These are phyloP conservation scores for Protonemura montana DNA, from an alignment of 2,888 invertebrate species.

Conservation along the genomic window DNA sequence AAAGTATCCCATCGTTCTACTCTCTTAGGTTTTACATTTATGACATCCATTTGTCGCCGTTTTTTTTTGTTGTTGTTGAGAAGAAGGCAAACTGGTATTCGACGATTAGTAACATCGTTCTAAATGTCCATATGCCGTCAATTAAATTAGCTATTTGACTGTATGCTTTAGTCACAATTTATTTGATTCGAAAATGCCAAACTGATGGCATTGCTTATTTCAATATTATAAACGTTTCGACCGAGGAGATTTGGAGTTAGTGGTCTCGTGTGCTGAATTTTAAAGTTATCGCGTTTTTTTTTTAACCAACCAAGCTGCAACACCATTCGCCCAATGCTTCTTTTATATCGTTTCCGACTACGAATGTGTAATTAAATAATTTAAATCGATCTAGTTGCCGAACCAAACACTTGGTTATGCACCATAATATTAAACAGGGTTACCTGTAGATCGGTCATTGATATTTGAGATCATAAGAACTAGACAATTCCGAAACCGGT, in stretches of 20 bases:
- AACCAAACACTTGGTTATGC: not conserved
- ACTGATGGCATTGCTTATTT: not conserved
- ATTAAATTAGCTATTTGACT: not conserved
- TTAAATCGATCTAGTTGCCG: not conserved
- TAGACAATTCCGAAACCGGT: slow-evolving; percentile 26
- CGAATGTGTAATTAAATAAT: slow-evolving; percentile 12
- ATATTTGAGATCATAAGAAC: slow-evolving; percentile 17
- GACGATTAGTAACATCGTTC: not conserved
- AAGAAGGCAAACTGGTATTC: not conserved
- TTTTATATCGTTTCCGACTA: not conserved
- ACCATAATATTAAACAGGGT: not conserved
- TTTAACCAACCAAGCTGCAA: not conserved
- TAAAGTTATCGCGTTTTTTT: not conserved
- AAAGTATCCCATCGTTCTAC: not conserved
- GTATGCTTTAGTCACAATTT: not conserved
- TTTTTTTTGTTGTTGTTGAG: not conserved
- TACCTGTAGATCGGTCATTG: not conserved
- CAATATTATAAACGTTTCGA: not conserved
- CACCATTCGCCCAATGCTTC: not conserved
- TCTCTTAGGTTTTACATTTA: not conserved
- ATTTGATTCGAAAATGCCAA: not conserved
- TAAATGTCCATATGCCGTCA: not conserved
- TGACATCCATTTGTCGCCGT: not conserved
- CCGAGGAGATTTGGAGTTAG: not conserved
- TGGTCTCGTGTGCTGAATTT: not conserved